phyloP scores from a whole-genome alignment of 2,113 vertebrate species.

The Tiliqua scincoides region DNA sequence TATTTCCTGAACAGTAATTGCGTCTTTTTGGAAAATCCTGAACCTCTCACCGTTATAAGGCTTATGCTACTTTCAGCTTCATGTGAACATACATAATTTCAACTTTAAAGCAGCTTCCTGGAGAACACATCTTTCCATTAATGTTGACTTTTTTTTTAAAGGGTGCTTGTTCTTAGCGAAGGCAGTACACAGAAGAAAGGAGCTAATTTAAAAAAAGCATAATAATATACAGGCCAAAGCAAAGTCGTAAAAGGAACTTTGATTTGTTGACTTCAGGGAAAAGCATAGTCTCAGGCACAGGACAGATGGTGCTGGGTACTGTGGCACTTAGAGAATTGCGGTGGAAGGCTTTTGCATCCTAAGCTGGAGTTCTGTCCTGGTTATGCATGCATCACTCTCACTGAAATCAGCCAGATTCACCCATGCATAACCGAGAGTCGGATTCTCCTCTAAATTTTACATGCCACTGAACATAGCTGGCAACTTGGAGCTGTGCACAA shows the following conservation, averaged over 20 bases:
- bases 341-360: background rate
- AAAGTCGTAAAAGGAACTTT: background rate
- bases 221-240: background rate
- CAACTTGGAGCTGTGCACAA: background rate
- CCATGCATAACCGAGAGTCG: background rate
- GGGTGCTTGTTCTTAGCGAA: background rate
- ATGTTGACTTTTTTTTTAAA: background rate
- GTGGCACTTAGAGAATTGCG: background rate
- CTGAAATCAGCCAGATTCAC: background rate
- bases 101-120: background rate
- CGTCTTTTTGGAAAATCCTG: background rate
- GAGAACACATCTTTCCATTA: background rate
- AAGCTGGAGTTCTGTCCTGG: background rate
- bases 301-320: background rate
- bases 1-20: accelerated
- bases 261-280: background rate
- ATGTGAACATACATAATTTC: background rate
- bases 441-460: background rate
- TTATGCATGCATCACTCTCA: background rate
- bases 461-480: background rate
- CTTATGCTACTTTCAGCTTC: background rate
- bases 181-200: background rate
- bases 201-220: background rate
- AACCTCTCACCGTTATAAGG: accelerated
- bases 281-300: background rate